Base-by-base conservation (phyloP, 2,888 invertebrate genomes). In the Lucinisca nassula region DNA sequence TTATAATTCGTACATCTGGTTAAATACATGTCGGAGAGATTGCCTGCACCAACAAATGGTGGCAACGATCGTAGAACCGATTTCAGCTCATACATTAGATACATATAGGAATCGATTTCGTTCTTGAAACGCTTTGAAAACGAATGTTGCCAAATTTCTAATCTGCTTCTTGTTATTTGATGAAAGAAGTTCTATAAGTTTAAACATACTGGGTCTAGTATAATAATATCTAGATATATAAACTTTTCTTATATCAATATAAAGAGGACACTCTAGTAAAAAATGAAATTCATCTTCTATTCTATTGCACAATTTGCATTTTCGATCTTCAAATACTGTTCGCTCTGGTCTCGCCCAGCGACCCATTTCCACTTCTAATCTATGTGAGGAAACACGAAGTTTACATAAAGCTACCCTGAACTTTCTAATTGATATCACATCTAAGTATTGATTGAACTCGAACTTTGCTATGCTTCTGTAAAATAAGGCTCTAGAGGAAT, bases 231-330 rank as follows among this genome's bases (percentile, higher is more conserved):
- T 24, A 27, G 30, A 6, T 27, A 61, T 61, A 21, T 61, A 61
- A 27, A 27, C 30, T 61, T 27, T 61, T 17, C 61, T 61, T 10
- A 61, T 3, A 8, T 61, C 30, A 27, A 12, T 4, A 30, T 61
- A 30, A 27, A 30, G 6, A 4, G 27, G 27, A 61, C 61, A 61
- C 17, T 61, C 61, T 61, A 61, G 17, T 3, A 61, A 4, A 30
- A 61, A 61, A 61, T 61, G 61, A 17, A 61, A 61, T 61, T 61
- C 61, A 30, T 61, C 61, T 21, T 61, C 61, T 27, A 61, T 27
- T 30, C 3, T 8, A 30, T 61, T 30, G 30, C 61, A 61, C 1
- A 30, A 4, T 30, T 8, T 30, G 30, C 27, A 61, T 30, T 61
- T 61, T 61, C 61, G 27, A 27, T 61, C 30, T 27, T 27, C 61